Base-by-base conservation (phyloP, 1,140 invertebrate genomes). In the Drosophila tropicalis region DNA sequence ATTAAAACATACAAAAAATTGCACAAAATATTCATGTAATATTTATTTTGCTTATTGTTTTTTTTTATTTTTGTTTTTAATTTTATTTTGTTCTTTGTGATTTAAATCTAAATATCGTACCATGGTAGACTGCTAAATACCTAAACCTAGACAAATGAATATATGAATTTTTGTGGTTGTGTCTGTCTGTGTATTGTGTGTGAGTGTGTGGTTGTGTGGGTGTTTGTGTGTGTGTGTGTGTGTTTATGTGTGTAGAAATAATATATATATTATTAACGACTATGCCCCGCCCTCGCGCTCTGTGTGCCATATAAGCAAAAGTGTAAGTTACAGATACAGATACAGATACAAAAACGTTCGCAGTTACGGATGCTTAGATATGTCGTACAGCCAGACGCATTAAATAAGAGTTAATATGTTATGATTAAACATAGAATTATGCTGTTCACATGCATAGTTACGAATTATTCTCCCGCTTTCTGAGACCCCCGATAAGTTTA, bases 81-180 rank as follows among this genome's bases (percentile, higher is more conserved):
- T 54, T 75, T 47, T 62, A 44, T 77, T 44, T 62, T 51, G 67
- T 51, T 62, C 10, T 70, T 67, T 66, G 58, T 66, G 25, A 62
- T 68, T 64, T 79, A 79, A 79, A 64, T 65, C 44, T 68, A 76
- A 58, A 76, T 87, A 62, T 68, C 67, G 76, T 86, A 86, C 75
- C 83, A 72, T 54, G 66, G 70, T 81, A 81, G 60, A 41, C 60
- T 78, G 71, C 82, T 86, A 87, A 73, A 86, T 79, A 86, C 83
- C 83, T 86, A 86, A 87, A 86, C 83, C 83, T 86, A 86, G 72
- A 87, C 70, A 86, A 89, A 86, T 86, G 83, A 72, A 85, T 64
- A 81, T 68, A 81, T 58, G 32, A 41, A 64, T 70, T 62, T 62
- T 39, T 69, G 62, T 25, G 58, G 54, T 41, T 44, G 58, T 22